Evolutionary conservation across 2,113 vertebrate genomes (phyloP).

Genomic region (Pluvianellus socialis): DNA sequence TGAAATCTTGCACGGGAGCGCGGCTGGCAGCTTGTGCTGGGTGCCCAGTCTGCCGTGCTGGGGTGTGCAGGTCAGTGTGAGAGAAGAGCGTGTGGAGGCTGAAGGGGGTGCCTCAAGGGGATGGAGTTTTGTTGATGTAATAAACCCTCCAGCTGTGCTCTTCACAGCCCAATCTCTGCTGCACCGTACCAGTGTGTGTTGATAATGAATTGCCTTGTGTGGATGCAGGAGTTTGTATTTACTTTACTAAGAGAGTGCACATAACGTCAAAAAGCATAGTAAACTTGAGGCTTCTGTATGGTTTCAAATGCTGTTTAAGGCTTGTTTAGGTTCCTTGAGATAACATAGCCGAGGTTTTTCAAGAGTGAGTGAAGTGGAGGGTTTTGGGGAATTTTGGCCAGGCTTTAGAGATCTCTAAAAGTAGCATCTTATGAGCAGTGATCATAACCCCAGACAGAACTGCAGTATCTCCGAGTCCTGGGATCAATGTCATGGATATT

Average conservation of each 20-base stretch:
- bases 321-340: not conserved
- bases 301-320: not conserved
- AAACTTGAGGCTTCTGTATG: not conserved
- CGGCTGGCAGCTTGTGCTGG: not conserved
- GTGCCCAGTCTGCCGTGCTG: not conserved
- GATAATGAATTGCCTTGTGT: not conserved
- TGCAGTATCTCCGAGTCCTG: not conserved
- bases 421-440: not conserved
- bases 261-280: not conserved
- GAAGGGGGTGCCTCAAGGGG: not conserved
- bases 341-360: not conserved
- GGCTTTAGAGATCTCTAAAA: not conserved
- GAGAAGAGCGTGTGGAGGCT: not conserved
- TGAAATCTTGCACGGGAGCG: not conserved
- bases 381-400: not conserved
- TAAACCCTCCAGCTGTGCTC: not conserved
- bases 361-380: not conserved
- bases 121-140: not conserved
- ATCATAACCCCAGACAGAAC: not conserved
- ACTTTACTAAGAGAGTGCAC: not conserved
- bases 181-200: not conserved
- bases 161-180: not conserved
- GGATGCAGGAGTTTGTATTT: not conserved
- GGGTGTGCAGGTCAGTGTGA: not conserved
- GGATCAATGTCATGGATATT: not conserved